These are phyloP conservation scores for Nomada goodeniana DNA, from an alignment of 2,888 invertebrate species.

Conservation along the genomic window DNA sequence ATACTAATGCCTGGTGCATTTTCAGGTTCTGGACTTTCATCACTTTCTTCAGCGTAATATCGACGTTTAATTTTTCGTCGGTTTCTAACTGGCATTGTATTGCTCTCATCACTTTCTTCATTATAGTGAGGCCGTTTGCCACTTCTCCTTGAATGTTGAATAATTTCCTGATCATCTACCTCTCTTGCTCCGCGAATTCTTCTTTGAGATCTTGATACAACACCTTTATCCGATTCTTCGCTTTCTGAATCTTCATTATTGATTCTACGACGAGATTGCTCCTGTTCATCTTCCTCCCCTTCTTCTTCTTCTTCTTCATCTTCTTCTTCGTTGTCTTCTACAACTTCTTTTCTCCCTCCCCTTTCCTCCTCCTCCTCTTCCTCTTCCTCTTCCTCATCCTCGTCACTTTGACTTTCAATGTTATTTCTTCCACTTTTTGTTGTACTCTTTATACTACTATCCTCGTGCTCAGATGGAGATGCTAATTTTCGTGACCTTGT, in stretches of 20 bases:
- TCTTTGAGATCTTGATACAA: slow-evolving; percentile 68
- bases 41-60: slow-evolving; percentile 82
- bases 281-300: slow-evolving; percentile 58
- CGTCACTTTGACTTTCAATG: slow-evolving; percentile 59
- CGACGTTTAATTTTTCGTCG: slow-evolving; percentile 78
- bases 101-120: slow-evolving; percentile 80
- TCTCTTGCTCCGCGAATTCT: slow-evolving; percentile 63
- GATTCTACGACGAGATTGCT: slow-evolving; percentile 52
- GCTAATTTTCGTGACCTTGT: slow-evolving; percentile 71
- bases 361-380: slow-evolving; percentile 58
- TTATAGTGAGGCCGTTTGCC: slow-evolving; percentile 81
- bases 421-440: slow-evolving; percentile 54
- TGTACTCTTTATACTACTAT: slow-evolving; percentile 18
- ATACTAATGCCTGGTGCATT: slow-evolving; percentile 85
- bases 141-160: slow-evolving; percentile 68
- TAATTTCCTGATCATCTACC: slow-evolving; percentile 61
- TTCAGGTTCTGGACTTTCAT: slow-evolving; percentile 79
- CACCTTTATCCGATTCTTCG: slow-evolving; percentile 70
- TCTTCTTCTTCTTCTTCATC: slow-evolving; percentile 50
- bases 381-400: slow-evolving; percentile 53
- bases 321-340: too few relatives aligned
- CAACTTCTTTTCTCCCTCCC: slow-evolving; percentile 48
- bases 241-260: slow-evolving; percentile 68
- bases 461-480: slow-evolving; percentile 43
- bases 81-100: slow-evolving; percentile 77